Evolutionary conservation across 2,797 vertebrate genomes (phyloP).

Genomic region (Diceros bicornis): DNA sequence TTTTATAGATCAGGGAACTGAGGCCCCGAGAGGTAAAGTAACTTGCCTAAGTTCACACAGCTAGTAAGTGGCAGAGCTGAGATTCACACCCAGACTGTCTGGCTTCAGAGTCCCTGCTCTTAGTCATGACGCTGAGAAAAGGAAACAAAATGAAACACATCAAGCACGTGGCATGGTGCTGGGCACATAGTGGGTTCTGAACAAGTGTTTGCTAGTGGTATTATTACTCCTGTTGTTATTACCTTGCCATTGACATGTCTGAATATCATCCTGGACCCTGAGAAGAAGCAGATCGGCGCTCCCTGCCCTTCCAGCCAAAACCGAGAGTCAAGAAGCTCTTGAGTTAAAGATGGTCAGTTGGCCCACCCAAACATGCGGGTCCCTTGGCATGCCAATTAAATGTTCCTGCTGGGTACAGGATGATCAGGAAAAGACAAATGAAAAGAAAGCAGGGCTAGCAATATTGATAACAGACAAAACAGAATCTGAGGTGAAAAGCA

Average conservation of each 20-base stretch:
- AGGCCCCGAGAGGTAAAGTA: background rate
- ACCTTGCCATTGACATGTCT: background rate
- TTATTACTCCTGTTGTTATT: fast-evolving
- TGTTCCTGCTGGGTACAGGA: background rate
- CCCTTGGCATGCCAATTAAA: background rate
- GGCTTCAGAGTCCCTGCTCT: background rate
- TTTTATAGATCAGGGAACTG: background rate
- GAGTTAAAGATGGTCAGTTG: background rate
- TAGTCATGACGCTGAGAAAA: background rate
- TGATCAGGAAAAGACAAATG: background rate
- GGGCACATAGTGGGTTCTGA: background rate
- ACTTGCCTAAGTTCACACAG: background rate
- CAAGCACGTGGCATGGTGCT: fast-evolving
- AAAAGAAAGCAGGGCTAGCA: background rate
- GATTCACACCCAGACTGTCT: background rate
- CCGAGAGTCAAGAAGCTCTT: background rate
- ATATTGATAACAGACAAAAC: background rate
- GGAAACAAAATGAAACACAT: too few species aligned
- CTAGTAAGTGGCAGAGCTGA: background rate
- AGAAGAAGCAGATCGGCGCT: background rate
- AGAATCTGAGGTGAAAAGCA: too few species aligned
- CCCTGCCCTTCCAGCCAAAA: background rate
- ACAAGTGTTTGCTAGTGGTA: fast-evolving
- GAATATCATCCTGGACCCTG: background rate
- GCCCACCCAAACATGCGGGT: background rate